phyloP scores from a whole-genome alignment of 2,888 invertebrate species.

The Lobophora halterata region DNA sequence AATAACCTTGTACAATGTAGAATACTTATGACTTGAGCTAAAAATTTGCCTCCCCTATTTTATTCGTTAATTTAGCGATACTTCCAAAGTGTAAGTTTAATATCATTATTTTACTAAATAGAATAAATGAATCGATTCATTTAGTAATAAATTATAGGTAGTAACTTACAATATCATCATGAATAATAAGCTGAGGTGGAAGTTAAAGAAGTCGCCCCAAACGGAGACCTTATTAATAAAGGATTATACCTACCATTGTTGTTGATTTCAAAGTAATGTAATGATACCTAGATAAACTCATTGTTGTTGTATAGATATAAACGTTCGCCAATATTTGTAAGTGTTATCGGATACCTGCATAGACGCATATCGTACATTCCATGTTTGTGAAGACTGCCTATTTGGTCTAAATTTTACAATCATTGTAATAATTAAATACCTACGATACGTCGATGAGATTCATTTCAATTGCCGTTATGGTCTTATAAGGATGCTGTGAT shows the following conservation, averaged over 20 bases:
- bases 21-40: slow-evolving; percentile 49
- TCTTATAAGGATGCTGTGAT: slow-evolving; percentile 79
- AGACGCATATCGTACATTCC: slow-evolving; percentile 81
- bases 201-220: slow-evolving; percentile 24
- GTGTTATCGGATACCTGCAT: slow-evolving; percentile 78
- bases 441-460: slow-evolving; percentile 77
- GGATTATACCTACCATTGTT: slow-evolving; percentile 52
- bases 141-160: slow-evolving; percentile 22
- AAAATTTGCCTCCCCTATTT: slow-evolving; percentile 59
- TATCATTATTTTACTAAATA: slow-evolving; percentile 30
- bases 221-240: slow-evolving; percentile 31
- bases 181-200: slow-evolving; percentile 24
- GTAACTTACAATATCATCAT: slow-evolving; percentile 28
- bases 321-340: slow-evolving; percentile 73
- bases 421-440: slow-evolving; percentile 71
- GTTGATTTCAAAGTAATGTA: slow-evolving; percentile 59
- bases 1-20: slow-evolving; percentile 65
- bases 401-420: slow-evolving; percentile 81
- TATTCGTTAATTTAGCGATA: slow-evolving; percentile 48
- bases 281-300: slow-evolving; percentile 57
- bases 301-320: slow-evolving; percentile 77
- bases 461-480: slow-evolving; percentile 77
- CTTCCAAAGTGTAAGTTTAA: slow-evolving; percentile 21
- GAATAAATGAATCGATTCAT: slow-evolving; percentile 23
- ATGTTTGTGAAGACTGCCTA: slow-evolving; percentile 80